These are phyloP conservation scores for Poecile atricapillus DNA, from an alignment of 2,113 vertebrate species.

Conservation along the genomic window DNA sequence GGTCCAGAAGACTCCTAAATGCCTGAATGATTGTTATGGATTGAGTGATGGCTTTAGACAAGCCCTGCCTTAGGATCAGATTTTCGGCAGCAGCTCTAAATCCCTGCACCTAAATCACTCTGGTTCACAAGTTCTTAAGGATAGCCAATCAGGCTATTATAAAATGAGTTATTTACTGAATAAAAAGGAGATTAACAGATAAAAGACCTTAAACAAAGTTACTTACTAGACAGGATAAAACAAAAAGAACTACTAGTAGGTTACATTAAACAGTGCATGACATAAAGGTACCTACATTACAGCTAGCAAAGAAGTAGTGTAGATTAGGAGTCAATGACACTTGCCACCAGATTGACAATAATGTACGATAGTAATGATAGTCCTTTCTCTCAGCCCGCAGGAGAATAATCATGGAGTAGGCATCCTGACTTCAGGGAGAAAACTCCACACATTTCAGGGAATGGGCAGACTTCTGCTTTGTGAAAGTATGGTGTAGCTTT, in stretches of 20 bases:
- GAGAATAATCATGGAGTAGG: not conserved
- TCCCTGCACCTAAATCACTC: not conserved
- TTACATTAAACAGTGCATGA: not conserved
- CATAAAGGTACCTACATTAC: not conserved
- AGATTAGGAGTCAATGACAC: not conserved
- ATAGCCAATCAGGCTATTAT: not conserved
- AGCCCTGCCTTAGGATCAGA: not conserved
- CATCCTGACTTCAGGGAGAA: not conserved
- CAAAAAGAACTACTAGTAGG: not conserved
- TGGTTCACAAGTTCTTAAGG: not conserved
- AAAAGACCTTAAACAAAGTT: not conserved
- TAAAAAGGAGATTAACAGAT: not conserved
- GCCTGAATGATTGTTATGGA: not conserved
- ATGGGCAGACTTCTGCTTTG: not conserved
- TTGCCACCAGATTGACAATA: fast-evolving
- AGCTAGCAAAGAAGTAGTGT: not conserved
- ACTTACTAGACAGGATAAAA: not conserved
- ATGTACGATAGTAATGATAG: too few relatives aligned
- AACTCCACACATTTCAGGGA: not conserved
- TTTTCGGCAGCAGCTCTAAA: not conserved
- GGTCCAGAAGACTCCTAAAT: not conserved
- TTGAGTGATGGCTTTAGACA: not conserved
- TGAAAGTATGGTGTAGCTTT: not conserved
- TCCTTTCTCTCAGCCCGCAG: not conserved
- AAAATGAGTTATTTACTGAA: not conserved